Evolutionary conservation across 2,888 invertebrate species (phyloP).

Genomic region (Dolichomitus sp.): DNA sequence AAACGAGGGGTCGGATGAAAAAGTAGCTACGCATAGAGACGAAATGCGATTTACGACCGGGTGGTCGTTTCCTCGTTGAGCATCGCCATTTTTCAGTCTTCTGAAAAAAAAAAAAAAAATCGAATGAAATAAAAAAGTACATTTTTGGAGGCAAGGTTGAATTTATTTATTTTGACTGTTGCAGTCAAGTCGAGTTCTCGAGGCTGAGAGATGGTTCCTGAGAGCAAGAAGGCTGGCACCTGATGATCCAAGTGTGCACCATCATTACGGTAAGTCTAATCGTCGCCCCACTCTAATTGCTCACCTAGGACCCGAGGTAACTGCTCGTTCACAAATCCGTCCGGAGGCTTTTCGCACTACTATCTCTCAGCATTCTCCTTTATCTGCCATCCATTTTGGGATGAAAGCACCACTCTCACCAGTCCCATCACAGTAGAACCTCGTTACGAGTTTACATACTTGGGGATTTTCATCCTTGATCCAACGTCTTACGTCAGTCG

Average conservation of each 20-base stretch:
- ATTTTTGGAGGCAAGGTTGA: background rate
- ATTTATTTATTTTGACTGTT: slow-evolving; percentile 77
- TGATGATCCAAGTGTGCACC: slow-evolving; percentile 93
- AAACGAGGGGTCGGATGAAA: slow-evolving; percentile 4
- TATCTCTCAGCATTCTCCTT: slow-evolving; percentile 23
- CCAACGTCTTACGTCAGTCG: slow-evolving; percentile 12
- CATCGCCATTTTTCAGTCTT: slow-evolving; percentile 3
- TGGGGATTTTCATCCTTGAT: background rate
- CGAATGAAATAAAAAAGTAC: background rate
- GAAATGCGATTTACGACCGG: slow-evolving; percentile 27
- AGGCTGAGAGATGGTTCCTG: slow-evolving; percentile 96
- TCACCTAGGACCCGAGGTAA: slow-evolving; percentile 49
- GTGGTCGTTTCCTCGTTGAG: background rate
- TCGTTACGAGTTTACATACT: slow-evolving; percentile 16
- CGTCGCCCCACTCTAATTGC: slow-evolving; percentile 57
- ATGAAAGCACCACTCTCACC: background rate
- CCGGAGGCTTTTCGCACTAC: slow-evolving; percentile 59
- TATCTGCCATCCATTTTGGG: slow-evolving; percentile 3
- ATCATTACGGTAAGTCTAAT: slow-evolving; percentile 93
- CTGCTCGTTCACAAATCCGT: slow-evolving; percentile 57
- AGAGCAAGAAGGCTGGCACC: slow-evolving; percentile 94
- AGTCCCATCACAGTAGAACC: background rate
- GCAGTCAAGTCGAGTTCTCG: slow-evolving; percentile 92
- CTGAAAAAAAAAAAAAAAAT: background rate
- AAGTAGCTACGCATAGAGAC: slow-evolving; percentile 17